Conservation (phyloP, 2,797 vertebrate genomes). For the Parotocinclus haroldoi region DNA sequence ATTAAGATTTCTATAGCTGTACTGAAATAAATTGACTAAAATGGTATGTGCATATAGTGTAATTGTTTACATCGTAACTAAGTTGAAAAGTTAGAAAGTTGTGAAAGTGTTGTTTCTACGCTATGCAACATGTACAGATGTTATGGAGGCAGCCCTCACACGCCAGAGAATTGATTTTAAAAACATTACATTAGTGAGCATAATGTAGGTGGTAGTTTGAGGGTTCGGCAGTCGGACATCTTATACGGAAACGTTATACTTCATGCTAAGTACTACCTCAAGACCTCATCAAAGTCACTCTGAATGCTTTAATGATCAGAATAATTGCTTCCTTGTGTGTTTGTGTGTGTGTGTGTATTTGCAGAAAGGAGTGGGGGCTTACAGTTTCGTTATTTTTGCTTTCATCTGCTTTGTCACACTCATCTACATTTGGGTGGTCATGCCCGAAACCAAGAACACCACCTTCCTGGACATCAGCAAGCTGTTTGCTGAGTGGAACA, state of each 20-base stretch:
- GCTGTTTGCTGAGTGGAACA: slow-evolving; percentile 85
- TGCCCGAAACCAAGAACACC: slow-evolving; percentile 91
- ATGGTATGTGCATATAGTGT: too few relatives aligned
- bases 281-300: slow-evolving; percentile 20
- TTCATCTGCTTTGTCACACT: slow-evolving; percentile 78
- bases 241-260: too few relatives aligned
- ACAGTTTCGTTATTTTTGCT: slow-evolving; percentile 85
- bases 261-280: not conserved
- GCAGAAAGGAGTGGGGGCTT: slow-evolving; percentile 80
- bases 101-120: too few relatives aligned
- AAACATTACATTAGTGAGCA: too few relatives aligned
- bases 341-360: slow-evolving; percentile 14
- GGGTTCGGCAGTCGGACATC: not conserved
- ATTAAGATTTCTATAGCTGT: too few relatives aligned
- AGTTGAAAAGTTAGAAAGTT: too few relatives aligned
- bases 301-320: slow-evolving; percentile 13
- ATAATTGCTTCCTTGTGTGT: slow-evolving; percentile 17
- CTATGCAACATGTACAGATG: too few relatives aligned
- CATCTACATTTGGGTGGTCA: slow-evolving; percentile 79
- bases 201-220: slow-evolving; percentile 5
- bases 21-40: too few relatives aligned
- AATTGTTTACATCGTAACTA: too few relatives aligned
- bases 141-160: too few relatives aligned
- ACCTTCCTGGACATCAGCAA: slow-evolving; percentile 88
- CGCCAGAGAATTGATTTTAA: too few relatives aligned